These are phyloP conservation scores for Peromyscus californicus DNA, from an alignment of 2,113 vertebrate species.

Conservation along the genomic window DNA sequence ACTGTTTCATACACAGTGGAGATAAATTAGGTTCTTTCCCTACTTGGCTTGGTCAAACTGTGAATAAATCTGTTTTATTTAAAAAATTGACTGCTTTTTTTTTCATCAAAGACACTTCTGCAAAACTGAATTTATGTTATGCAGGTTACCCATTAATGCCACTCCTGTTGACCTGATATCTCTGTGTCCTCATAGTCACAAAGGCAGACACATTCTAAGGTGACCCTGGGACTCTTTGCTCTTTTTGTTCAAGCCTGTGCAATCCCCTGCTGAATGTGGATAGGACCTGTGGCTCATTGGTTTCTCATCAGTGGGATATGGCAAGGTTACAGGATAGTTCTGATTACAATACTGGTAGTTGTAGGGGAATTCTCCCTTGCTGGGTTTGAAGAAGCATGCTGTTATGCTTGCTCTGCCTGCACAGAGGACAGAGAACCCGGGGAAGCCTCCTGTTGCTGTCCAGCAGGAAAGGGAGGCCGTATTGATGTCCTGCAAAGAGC, in stretches of 20 bases:
- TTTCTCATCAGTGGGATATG: not conserved
- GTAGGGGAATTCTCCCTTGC: not conserved
- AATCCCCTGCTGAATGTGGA: not conserved
- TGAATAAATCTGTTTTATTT: not conserved
- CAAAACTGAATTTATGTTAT: slow-evolving; percentile 2
- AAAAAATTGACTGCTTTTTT: not conserved
- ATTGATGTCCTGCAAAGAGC: not conserved
- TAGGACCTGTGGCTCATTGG: not conserved
- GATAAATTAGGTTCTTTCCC: not conserved
- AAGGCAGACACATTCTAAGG: not conserved
- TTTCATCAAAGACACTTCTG: not conserved
- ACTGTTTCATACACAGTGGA: not conserved
- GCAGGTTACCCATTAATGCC: not conserved
- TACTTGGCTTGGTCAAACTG: not conserved
- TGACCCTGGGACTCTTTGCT: not conserved
- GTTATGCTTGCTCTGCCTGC: not conserved
- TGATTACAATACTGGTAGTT: not conserved
- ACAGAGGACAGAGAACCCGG: not conserved
- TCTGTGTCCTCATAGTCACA: not conserved
- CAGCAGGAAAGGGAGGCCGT: not conserved
- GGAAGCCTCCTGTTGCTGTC: not conserved
- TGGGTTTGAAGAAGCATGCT: not conserved
- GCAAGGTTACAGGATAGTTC: not conserved
- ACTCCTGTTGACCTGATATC: not conserved
- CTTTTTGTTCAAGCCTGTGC: not conserved